Evolutionary conservation across 2,797 vertebrate genomes (phyloP).

Genomic region (Silurus aristotelis): DNA sequence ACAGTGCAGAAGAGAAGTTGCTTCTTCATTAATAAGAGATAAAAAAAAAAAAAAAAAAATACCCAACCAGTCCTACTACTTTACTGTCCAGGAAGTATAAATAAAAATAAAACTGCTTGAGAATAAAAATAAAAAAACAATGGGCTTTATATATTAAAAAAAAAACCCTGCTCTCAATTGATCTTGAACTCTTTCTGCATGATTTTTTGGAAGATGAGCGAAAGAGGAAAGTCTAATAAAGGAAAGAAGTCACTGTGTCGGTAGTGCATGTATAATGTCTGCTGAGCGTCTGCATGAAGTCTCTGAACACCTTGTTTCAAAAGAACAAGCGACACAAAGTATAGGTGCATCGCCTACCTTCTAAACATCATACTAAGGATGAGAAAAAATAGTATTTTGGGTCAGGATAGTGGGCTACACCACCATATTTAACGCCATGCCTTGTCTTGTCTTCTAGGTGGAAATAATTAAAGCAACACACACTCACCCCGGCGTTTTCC

Average conservation of each 20-base stretch:
- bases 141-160: neutral
- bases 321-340: neutral
- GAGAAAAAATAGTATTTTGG: neutral
- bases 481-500: conserved; percentile 45
- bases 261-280: neutral
- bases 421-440: neutral
- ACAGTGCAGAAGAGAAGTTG: conserved; percentile 56
- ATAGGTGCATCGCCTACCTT: neutral
- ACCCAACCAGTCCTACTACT: neutral
- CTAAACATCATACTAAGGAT: no score
- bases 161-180: neutral
- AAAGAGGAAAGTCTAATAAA: neutral
- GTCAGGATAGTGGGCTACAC: neutral
- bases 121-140: neutral
- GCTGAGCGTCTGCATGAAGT: neutral
- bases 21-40: conserved; percentile 5
- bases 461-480: conserved; percentile 11
- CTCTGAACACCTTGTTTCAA: no score
- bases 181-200: neutral
- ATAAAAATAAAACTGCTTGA: neutral
- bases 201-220: neutral
- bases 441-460: neutral
- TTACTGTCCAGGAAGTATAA: neutral
- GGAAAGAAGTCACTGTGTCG: neutral
- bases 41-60: neutral